Evolutionary conservation across 2,113 vertebrate genomes (phyloP).

Genomic region (Meriones unguiculatus): DNA sequence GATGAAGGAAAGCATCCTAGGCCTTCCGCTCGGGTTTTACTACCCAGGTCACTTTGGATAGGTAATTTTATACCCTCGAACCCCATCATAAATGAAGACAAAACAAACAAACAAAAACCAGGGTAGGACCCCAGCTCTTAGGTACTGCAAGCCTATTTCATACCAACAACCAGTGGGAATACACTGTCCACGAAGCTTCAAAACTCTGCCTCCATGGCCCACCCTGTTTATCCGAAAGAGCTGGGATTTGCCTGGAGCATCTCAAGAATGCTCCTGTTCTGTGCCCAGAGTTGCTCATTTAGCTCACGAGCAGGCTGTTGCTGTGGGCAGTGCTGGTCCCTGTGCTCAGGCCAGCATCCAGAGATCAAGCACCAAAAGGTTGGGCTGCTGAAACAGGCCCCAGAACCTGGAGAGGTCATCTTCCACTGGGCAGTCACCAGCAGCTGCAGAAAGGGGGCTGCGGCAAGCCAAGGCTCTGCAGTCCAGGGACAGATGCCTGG

Average conservation of each 20-base stretch:
- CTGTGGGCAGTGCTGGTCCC: not conserved
- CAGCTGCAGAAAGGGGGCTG: not conserved
- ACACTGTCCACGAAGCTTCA: not conserved
- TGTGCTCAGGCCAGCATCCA: not conserved
- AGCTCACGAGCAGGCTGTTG: not conserved
- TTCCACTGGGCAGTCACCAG: not conserved
- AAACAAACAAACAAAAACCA: not conserved
- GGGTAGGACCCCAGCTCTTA: not conserved
- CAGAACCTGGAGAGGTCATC: not conserved
- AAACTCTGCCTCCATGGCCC: not conserved
- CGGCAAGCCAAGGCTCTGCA: not conserved
- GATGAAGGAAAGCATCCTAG: not conserved
- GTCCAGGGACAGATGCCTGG: not conserved
- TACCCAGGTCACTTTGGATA: not conserved
- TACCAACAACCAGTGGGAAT: not conserved
- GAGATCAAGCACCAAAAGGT: not conserved
- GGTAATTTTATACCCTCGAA: not conserved
- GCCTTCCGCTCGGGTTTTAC: not conserved
- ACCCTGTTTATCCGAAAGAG: not conserved
- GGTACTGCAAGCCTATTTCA: not conserved
- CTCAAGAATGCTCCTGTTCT: not conserved
- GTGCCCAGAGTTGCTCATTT: not conserved
- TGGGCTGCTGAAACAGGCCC: not conserved
- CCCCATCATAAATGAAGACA: not conserved
- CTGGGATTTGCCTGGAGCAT: not conserved